These are phyloP conservation scores for Tinamus guttatus DNA, from an alignment of 2,113 vertebrate species.

Conservation along the genomic window DNA sequence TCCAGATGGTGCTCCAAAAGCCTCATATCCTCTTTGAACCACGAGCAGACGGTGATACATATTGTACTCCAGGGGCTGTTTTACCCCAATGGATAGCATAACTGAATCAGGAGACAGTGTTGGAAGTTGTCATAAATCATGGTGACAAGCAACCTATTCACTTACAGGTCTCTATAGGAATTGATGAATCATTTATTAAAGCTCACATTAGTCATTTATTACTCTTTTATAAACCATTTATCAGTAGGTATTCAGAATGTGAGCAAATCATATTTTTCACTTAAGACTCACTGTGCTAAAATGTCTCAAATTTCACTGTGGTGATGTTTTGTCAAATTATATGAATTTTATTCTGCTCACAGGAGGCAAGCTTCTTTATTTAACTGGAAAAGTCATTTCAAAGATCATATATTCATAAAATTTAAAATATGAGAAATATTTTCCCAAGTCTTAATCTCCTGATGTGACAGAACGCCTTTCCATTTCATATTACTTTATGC, in stretches of 20 bases:
- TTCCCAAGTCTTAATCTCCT: background rate
- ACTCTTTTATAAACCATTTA: slow-evolving; percentile 33
- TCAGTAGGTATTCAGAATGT: slow-evolving; percentile 22
- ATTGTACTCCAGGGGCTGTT: slow-evolving; percentile 53
- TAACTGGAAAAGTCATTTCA: background rate
- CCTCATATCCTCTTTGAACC: background rate
- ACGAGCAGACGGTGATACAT: background rate
- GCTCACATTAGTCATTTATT: slow-evolving; percentile 43
- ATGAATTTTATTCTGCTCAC: background rate
- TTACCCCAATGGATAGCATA: background rate
- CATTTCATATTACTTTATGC: background rate
- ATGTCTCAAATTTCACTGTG: background rate
- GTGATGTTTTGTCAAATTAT: background rate
- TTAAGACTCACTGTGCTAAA: background rate
- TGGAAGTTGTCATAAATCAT: background rate
- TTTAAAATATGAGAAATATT: background rate
- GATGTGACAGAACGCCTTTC: background rate
- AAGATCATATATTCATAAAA: background rate
- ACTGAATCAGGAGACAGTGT: background rate
- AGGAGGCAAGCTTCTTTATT: background rate
- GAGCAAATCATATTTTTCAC: slow-evolving; percentile 25
- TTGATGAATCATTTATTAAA: slow-evolving; percentile 60
- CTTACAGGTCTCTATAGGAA: slow-evolving; percentile 19
- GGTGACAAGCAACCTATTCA: slow-evolving; percentile 21
- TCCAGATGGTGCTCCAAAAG: slow-evolving; percentile 13